Base-by-base conservation (phyloP, 1,140 invertebrate genomes). In the Zophobas morio region DNA sequence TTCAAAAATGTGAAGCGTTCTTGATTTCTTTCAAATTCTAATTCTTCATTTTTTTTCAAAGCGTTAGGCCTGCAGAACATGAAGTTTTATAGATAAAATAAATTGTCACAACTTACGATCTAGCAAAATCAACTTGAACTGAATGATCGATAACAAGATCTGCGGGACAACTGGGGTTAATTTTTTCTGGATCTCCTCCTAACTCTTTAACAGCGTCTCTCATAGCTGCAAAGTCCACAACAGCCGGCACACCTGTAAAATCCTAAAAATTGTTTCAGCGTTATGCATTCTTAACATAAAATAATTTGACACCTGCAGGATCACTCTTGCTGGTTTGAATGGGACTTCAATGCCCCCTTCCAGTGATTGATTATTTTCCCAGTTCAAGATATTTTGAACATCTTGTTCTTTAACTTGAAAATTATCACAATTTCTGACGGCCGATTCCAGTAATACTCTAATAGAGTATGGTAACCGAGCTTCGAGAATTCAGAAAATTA, bases 151-250 rank as follows among this genome's bases (percentile, higher is more conserved):
- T 99, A 46, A 99, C 97, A 73, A 99, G 89, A 88, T 99, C 98
- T 1, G 97, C 96, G 2, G 98, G 98, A 86, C 98, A 99, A 54
- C 98, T 92, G 1, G 98, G 98, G 88, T 99, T 99, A 79, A 99
- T 99, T 87, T 94, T 95, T 77, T 97, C 89, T 1, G 97, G 95
- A 89, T 99, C 89, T 1, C 96, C 96, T 0, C 94, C 94, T 5
- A 99, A 88, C 42, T 90, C 88, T 83, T 94, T 92, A 0, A 99
- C 96, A 33, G 97, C 96, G 90, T 99, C 97, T 82, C 98, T 89
- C 98, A 99, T 99, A 2, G 97, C 96, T 42, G 98, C 98, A 90
- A 99, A 98, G 88, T 99, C 98, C 6, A 99, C 98, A 5, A 99
- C 96, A 4, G 97, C 97, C 20, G 98, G 98, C 0, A 99, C 97